Evolutionary conservation across 2,888 invertebrate species (phyloP).

Genomic region (Ceraclea dissimilis): DNA sequence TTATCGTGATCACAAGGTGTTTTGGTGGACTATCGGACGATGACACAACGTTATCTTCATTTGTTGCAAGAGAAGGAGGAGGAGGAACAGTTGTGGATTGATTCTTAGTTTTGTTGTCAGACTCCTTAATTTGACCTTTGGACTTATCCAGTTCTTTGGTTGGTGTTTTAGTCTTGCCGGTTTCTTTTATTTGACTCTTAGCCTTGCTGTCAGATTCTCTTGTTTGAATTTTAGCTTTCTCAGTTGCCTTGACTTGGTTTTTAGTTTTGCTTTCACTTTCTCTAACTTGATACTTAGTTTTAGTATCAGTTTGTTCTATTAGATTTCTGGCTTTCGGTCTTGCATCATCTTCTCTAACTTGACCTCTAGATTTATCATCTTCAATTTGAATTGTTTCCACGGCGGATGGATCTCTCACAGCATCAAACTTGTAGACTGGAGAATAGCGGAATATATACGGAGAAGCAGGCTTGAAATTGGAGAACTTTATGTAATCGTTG

Average conservation of each 20-base stretch:
- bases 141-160: background rate
- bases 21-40: background rate
- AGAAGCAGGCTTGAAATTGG: conserved; percentile 13
- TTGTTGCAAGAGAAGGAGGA: background rate
- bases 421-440: conserved; percentile 21
- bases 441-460: conserved; percentile 18
- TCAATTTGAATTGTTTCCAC: background rate
- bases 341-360: background rate
- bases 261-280: background rate
- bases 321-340: background rate
- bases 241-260: background rate
- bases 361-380: background rate
- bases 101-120: background rate
- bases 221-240: background rate
- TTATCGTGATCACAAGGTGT: background rate
- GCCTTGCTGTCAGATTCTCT: background rate
- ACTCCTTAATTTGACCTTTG: background rate
- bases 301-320: background rate
- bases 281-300: background rate
- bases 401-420: conserved; percentile 8
- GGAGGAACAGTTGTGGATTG: background rate
- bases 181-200: background rate
- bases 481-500: conserved; percentile 36
- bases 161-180: background rate
- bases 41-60: background rate